These are phyloP conservation scores for Gibbula magus DNA, from an alignment of 2,888 invertebrate genomes.

Conservation along the genomic window DNA sequence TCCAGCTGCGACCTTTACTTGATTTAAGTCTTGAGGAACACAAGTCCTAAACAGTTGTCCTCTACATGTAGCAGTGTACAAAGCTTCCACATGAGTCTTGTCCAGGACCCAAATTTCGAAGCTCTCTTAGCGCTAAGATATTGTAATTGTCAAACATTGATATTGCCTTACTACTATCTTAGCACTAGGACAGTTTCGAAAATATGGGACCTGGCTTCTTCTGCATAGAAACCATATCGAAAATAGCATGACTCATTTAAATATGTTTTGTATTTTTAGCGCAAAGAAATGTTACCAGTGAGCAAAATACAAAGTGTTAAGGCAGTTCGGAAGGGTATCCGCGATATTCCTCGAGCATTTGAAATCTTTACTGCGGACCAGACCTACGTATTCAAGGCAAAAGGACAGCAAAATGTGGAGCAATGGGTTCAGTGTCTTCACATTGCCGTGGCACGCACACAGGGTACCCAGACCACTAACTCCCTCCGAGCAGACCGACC, in stretches of 20 bases:
- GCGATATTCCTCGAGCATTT: conserved; percentile 95
- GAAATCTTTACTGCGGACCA: conserved; percentile 92
- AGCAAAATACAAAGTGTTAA: conserved; percentile 96
- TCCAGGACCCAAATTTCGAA: too few species aligned
- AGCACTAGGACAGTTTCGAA: too few species aligned
- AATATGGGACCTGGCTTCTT: not conserved
- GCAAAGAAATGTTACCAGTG: conserved; percentile 87
- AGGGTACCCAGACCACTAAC: conserved; percentile 65
- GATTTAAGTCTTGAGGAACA: too few species aligned
- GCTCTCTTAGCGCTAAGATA: too few species aligned
- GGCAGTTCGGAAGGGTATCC: conserved; percentile 87
- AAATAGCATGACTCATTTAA: too few species aligned
- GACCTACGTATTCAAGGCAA: conserved; percentile 93
- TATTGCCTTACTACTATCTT: too few species aligned
- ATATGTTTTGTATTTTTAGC: conserved; percentile 77
- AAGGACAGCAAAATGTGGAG: conserved; percentile 94
- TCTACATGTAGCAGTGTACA: too few species aligned
- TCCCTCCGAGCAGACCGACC: not conserved
- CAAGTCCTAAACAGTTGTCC: too few species aligned
- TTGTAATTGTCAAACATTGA: too few species aligned
- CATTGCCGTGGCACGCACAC: conserved; percentile 92
- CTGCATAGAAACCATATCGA: too few species aligned
- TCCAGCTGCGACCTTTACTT: too few species aligned
- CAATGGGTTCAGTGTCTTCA: conserved; percentile 96
- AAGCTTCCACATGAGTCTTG: too few species aligned